Base-by-base conservation (phyloP, 2,113 vertebrate genomes). In the Micronycteris hirsuta region DNA sequence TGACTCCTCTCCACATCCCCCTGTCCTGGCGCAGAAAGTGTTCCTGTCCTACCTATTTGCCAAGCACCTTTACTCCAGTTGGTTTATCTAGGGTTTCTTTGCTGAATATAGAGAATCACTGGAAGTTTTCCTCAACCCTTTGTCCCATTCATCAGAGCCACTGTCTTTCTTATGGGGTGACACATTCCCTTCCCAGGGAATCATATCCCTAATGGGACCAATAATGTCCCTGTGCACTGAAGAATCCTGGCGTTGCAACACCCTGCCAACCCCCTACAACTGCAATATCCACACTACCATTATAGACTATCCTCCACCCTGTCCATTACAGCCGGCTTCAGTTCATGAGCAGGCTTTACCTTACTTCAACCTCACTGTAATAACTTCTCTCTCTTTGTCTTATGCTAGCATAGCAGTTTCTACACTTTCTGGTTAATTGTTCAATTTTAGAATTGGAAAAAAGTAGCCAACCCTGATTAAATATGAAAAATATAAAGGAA, bases 401-500 rank as follows among this genome's bases (percentile, higher is more conserved):
- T 63, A 56, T 15, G 15, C 28, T 14, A 67, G 49, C 58, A n/a
- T 14, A 67, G 49, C 58, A 38, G 45, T 7, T 77, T 76, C 83
- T 28, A 31, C 33, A 65, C 78, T 56, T 91, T 93, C 19, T 85
- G 89, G 58, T 68, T 74, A 81, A 85, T 52, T 96, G 92, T 70
- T 83, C 33, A 68, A 4, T 86, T 43, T 61, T 86, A 65, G 76
- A 71, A 78, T 86, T 70, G 28, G 26, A 2, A 4, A 56, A 52
- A 71, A 95, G 17, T 81, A 81, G 33, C 26, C 45, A 95, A 56
- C 17, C 52, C 45, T 80, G 33, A 52, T 84, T 78, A 77, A 94
- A 68, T 74, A 84, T 89, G 54, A 86, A 91, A 86, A 96, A 91
- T 33, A 47, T 63, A n/a, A 84, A 63, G 65, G 58, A 63, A 91